Evolutionary conservation across 64 coral and sea anemone genomes (phyloP), one percentile per base, ranked within the genome.

Genomic region (Montipora capricornis): DNA sequence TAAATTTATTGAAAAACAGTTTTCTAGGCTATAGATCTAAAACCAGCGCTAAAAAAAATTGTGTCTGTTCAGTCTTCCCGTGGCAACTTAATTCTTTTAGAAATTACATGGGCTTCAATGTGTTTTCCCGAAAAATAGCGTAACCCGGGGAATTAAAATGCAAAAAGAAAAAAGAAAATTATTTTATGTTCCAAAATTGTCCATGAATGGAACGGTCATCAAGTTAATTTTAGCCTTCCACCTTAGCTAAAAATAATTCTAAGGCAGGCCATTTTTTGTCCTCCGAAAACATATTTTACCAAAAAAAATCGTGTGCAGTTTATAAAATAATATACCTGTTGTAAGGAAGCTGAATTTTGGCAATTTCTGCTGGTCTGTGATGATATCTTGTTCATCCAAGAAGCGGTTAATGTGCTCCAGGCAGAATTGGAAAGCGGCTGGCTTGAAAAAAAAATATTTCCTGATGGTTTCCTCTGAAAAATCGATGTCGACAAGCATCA

Each of bases 131-230:
- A 55, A 55, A 55, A 55, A 55, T 55, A 69, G 66, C 66, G 0
- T 69, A 69, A 69, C 5, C 66, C 66, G 66, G 0, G 66, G 66
- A 69, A 5, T 69, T 69, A 69, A 69, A 69, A 69, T 69, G 66
- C 66, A 4, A 69, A 69, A 69, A 69, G 66, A 69, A 69, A 69
- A 69, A 69, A 55, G 66, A 69, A 69, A 69, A 69, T 69, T 69
- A 69, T 69, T 14, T n/a, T n/a, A n/a, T 69, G 66, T 69, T 20
- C 4, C 12, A 69, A 69, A 69, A 69, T 69, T 69, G 19, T 69
- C 66, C 14, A 0, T 69, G 66, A 69, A 69, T 69, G 66, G 66
- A 69, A 69, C 12, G 66, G 66, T 69, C 66, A 69, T 69, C 66
- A 69, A 69, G 66, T 69, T 69, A 69, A 69, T 69, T 69, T 69